Conservation (phyloP, 2,888 invertebrate genomes). For the Stenichneumon culpator region DNA sequence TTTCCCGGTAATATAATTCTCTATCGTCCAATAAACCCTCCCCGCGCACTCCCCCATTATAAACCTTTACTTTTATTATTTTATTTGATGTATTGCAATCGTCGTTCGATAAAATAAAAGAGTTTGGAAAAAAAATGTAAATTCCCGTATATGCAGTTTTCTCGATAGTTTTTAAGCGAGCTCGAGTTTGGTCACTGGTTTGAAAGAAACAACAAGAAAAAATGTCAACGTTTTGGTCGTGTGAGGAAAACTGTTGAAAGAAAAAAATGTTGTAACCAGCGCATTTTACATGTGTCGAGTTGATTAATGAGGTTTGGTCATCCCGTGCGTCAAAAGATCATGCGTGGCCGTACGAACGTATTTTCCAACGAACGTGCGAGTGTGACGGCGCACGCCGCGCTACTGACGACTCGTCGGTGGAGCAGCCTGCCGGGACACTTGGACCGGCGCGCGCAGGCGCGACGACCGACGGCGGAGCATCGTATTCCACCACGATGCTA, state of each 20-base stretch:
- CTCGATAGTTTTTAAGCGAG: not conserved
- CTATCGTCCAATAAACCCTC: conserved; percentile 27
- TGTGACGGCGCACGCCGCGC: conserved; percentile 84
- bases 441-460: conserved; percentile 74
- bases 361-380: conserved; percentile 80
- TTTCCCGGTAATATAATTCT: conserved; percentile 57
- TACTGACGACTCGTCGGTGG: conserved; percentile 80
- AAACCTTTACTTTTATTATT: not conserved
- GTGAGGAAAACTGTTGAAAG: not conserved
- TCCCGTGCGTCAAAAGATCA: conserved; percentile 45
- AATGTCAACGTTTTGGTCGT: not conserved
- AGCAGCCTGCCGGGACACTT: conserved; percentile 76
- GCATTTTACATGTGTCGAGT: conserved; percentile 27
- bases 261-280: not conserved
- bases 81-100: not conserved
- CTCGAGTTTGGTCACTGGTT: conserved; percentile 1
- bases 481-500: not conserved
- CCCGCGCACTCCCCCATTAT: conserved; percentile 8
- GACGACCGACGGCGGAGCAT: conserved; percentile 44
- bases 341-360: conserved; percentile 40
- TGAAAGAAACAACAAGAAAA: not conserved
- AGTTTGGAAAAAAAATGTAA: not conserved
- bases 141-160: not conserved
- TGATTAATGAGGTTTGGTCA: conserved; percentile 29
- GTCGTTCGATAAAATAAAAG: not conserved